Evolutionary conservation across 2,888 invertebrate genomes (phyloP), one percentile per base, ranked within the genome.

Genomic region (Mythimna impura): DNA sequence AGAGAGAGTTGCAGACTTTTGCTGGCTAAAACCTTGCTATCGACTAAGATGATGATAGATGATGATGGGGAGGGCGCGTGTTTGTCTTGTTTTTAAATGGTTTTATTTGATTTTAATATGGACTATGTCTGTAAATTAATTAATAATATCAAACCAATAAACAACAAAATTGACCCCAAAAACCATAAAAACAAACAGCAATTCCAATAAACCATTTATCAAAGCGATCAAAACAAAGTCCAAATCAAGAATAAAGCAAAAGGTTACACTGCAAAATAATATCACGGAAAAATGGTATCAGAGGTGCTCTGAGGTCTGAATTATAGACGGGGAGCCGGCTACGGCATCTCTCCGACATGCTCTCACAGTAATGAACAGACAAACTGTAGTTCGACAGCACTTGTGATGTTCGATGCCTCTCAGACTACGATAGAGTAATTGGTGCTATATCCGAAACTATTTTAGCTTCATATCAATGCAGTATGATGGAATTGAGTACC

Each of bases 301-400:
- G 78, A 79, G 73, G 70, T 72, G 82, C 76, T 63, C 85, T 94
- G 93, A 92, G 81, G 76, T 62, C 85, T 94, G 94, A 93, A 94
- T 94, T 94, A 93, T 94, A 89, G 83, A 93, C 73, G 58, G 81
- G 78, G 68, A 84, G 77, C 81, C 73, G 71, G 79, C 70, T 72
- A 80, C 72, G 76, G 71, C 86, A 87, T 89, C 88, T 58, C 57
- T 60, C 74, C 66, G 93, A 92, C 89, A 90, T 90, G 95, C 94
- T 95, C 88, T 95, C 89, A 92, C 89, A 91, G 89, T 92, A 94
- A 94, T 94, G 94, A 94, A 92, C 94, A 81, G 89, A 78, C 78
- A 73, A 82, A 60, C 80, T 70, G 9, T 68, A 74, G 86, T 87
- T 85, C 86, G 87, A 83, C 81, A 85, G 68, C 78, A 63, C 78